These are phyloP conservation scores for Tetragonula carbonaria DNA, from an alignment of 2,888 invertebrate genomes.

Conservation along the genomic window DNA sequence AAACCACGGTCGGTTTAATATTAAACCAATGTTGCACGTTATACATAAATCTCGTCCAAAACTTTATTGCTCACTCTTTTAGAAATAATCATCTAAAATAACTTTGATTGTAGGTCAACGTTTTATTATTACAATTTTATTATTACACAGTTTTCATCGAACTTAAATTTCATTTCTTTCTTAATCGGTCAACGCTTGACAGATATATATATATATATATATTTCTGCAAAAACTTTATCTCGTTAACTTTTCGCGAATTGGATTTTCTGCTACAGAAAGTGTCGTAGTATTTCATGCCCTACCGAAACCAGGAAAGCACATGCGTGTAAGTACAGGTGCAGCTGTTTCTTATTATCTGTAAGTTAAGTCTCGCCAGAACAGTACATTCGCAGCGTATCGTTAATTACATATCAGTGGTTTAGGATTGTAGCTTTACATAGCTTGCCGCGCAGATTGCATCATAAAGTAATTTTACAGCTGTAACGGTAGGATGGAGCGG, in stretches of 20 bases:
- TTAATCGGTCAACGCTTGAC: background rate
- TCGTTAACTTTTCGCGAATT: background rate
- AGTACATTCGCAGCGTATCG: slow-evolving; percentile 29
- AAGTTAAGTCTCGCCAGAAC: slow-evolving; percentile 24
- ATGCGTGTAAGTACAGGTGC: slow-evolving; percentile 2
- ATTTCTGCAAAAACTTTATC: background rate
- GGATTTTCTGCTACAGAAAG: background rate
- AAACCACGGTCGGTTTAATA: too few species aligned
- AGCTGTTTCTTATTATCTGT: slow-evolving; percentile 46
- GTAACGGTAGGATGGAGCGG: background rate
- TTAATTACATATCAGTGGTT: slow-evolving; percentile 46
- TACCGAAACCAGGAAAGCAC: too few species aligned
- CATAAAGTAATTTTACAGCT: slow-evolving; percentile 42
- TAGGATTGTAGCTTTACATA: slow-evolving; percentile 42
- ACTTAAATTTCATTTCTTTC: background rate
- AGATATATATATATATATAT: too few species aligned
- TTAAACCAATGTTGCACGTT: too few species aligned
- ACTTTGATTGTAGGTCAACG: too few species aligned
- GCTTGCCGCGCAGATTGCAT: slow-evolving; percentile 29
- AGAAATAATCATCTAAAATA: background rate
- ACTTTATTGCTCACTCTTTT: too few species aligned
- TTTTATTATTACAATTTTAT: background rate
- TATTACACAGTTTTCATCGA: background rate
- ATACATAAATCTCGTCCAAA: background rate
- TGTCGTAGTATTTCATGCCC: background rate